Conservation (phyloP, 1,140 invertebrate species). For the Caligus rogercresseyi region DNA sequence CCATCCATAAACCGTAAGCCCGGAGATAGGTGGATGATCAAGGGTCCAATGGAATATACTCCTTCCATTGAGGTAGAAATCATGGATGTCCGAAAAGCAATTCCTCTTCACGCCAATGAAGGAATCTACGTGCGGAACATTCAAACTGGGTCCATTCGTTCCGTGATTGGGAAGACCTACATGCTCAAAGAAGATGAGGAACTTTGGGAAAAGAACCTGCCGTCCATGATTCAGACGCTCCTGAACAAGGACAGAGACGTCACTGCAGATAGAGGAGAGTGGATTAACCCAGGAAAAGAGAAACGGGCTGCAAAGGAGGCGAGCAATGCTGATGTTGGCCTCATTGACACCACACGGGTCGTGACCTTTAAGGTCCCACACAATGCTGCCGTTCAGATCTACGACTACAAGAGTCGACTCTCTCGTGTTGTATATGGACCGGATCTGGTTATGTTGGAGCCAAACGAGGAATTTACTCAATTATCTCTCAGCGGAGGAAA, state of each 20-base stretch:
- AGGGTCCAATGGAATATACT: slow-evolving; percentile 35
- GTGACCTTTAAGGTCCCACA: slow-evolving; percentile 36
- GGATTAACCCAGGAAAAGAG: slow-evolving; percentile 15
- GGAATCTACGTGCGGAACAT: slow-evolving; percentile 38
- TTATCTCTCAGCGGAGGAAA: slow-evolving; percentile 35
- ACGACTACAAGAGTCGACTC: slow-evolving; percentile 25
- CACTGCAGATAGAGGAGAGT: slow-evolving; percentile 30
- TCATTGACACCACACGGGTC: slow-evolving; percentile 29
- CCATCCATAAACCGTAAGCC: slow-evolving; percentile 27
- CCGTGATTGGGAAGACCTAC: slow-evolving; percentile 35
- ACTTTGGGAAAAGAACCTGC: slow-evolving; percentile 34
- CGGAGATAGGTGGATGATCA: slow-evolving; percentile 37
- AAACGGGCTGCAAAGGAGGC: slow-evolving; percentile 13
- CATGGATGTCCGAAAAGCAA: slow-evolving; percentile 31
- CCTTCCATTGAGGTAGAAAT: slow-evolving; percentile 37
- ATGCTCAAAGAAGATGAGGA: slow-evolving; percentile 39
- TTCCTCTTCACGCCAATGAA: slow-evolving; percentile 38
- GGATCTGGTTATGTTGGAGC: slow-evolving; percentile 38
- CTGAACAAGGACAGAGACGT: slow-evolving; percentile 29
- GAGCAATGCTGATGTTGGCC: background rate
- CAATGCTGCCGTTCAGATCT: slow-evolving; percentile 38
- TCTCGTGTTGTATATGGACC: slow-evolving; percentile 36
- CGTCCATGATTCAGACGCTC: slow-evolving; percentile 30
- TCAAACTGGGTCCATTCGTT: slow-evolving; percentile 34
- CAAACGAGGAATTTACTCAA: slow-evolving; percentile 38